Evolutionary conservation across 2,113 vertebrate species (phyloP).

Genomic region (Scomber colias): DNA sequence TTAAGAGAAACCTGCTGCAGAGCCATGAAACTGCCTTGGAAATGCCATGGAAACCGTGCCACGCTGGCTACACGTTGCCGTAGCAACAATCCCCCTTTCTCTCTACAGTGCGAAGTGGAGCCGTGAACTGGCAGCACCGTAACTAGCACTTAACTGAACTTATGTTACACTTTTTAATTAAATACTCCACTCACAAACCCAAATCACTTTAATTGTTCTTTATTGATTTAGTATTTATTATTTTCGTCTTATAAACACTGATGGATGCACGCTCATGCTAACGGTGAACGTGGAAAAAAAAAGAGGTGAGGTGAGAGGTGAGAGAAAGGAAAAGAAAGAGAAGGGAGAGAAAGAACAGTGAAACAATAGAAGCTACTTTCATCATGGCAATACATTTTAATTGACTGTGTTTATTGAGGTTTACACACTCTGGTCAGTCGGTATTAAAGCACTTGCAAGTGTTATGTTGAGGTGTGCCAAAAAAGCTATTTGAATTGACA

Average conservation of each 20-base stretch:
- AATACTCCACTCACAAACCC: background rate
- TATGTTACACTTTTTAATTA: slow-evolving; percentile 12
- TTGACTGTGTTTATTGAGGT: background rate
- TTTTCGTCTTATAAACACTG: background rate
- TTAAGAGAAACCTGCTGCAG: slow-evolving; percentile 41
- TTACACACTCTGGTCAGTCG: background rate
- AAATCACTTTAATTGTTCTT: background rate
- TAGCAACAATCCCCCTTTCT: slow-evolving; percentile 51
- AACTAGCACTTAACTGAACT: slow-evolving; percentile 10
- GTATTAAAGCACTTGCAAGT: background rate
- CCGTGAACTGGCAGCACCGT: slow-evolving; percentile 2
- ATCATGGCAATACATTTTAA: background rate
- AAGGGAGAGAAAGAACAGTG: background rate
- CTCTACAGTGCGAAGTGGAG: background rate
- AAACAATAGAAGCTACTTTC: background rate
- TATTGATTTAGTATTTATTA: background rate
- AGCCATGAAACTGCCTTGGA: slow-evolving; percentile 25
- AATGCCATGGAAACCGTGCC: slow-evolving; percentile 35
- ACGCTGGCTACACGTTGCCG: slow-evolving; percentile 35
- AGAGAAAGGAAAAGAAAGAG: background rate
- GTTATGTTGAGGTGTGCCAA: slow-evolving; percentile 22
- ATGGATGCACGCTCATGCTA: slow-evolving; percentile 3
- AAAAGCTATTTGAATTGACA: slow-evolving; percentile 1
- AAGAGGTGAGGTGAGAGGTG: background rate
- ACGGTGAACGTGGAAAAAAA: slow-evolving; percentile 6